These are phyloP conservation scores for Drosophila neocordata DNA, from an alignment of 1,140 invertebrate genomes.

Conservation along the genomic window DNA sequence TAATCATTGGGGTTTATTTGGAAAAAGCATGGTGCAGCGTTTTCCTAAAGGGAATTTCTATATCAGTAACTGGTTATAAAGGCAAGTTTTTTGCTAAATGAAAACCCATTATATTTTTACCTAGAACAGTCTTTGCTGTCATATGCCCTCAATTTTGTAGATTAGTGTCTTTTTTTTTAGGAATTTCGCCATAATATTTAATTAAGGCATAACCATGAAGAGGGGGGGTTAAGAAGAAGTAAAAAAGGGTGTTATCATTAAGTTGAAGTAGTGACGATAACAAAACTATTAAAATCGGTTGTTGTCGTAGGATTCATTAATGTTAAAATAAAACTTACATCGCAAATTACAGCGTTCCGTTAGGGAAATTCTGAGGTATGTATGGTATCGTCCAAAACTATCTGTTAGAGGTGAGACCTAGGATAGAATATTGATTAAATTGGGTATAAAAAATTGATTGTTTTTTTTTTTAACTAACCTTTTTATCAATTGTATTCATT, in stretches of 20 bases:
- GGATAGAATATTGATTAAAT: conserved; percentile 1
- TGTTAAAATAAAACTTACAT: conserved; percentile 87
- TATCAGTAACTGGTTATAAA: too few species aligned
- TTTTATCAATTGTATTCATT: conserved; percentile 20
- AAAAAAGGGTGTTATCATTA: conserved; percentile 18
- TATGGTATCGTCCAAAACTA: conserved; percentile 93
- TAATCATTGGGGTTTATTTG: too few species aligned
- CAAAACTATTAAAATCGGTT: conserved; percentile 14
- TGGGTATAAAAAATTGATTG: too few species aligned
- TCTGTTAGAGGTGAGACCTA: conserved; percentile 85
- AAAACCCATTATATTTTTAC: neutral
- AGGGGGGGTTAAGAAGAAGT: neutral
- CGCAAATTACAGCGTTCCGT: conserved; percentile 98
- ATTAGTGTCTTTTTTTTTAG: neutral
- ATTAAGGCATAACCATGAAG: conserved; percentile 38
- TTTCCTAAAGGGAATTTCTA: too few species aligned
- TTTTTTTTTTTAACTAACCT: conserved; percentile 29
- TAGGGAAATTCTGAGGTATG: conserved; percentile 96
- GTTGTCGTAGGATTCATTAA: neutral
- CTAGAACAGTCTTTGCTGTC: neutral
- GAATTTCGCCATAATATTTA: conserved; percentile 65
- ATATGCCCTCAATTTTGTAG: neutral
- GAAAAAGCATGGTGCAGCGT: too few species aligned
- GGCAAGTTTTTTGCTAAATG: neutral
- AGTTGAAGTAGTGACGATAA: conserved; percentile 29